Evolutionary conservation across 2,888 invertebrate genomes (phyloP).

Genomic region (Eristalis tenax): DNA sequence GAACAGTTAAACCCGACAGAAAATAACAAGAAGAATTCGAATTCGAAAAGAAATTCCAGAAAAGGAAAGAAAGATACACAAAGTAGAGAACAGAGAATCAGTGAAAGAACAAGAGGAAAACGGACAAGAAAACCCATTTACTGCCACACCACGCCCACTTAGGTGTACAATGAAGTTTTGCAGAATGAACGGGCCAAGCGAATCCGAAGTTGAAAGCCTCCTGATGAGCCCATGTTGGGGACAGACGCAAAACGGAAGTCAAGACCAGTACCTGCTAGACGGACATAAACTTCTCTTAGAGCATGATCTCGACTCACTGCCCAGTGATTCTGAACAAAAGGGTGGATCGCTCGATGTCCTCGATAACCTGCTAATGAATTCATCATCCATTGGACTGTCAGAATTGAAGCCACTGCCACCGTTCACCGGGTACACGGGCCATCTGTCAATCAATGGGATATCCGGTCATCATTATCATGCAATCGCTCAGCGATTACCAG

Average conservation of each 20-base stretch:
- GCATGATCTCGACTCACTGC: constrained; percentile 83
- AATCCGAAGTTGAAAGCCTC: constrained; percentile 86
- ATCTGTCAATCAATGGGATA: constrained; percentile 93
- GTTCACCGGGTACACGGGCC: constrained; percentile 92
- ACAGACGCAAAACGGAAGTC: constrained; percentile 82
- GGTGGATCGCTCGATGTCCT: constrained; percentile 85
- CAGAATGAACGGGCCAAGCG: constrained; percentile 82
- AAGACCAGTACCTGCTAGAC: constrained; percentile 83
- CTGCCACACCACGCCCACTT: constrained; percentile 30
- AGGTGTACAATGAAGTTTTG: constrained; percentile 84
- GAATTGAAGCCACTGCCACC: constrained; percentile 93
- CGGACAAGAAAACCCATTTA: neutral
- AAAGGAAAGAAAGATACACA: neutral
- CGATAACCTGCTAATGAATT: constrained; percentile 85
- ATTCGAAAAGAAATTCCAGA: neutral
- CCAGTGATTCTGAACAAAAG: constrained; percentile 81
- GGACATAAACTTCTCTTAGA: constrained; percentile 83
- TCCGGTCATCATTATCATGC: constrained; percentile 94
- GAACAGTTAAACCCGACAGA: neutral
- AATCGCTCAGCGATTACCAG: constrained; percentile 89
- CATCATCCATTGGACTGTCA: constrained; percentile 85
- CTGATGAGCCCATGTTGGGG: constrained; percentile 88
- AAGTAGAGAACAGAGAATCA: neutral
- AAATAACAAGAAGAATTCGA: neutral
- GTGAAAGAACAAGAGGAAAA: neutral